phyloP scores from a whole-genome alignment of 2,888 invertebrate genomes.

The Matsumyia berberina region DNA sequence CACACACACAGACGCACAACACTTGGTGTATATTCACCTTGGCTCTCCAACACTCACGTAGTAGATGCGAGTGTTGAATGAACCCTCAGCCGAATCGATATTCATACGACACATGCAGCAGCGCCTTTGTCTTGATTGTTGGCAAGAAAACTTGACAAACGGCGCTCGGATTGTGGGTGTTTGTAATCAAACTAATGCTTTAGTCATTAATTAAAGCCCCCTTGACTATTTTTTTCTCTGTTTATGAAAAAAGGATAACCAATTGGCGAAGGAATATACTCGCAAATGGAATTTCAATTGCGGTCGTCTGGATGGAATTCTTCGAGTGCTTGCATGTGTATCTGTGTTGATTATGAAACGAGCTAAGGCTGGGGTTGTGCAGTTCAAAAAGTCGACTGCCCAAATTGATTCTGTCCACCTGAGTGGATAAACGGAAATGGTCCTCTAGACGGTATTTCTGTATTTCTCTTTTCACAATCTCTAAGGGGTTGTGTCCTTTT shows the following conservation, averaged over 20 bases:
- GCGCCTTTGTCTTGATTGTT: conserved; percentile 55
- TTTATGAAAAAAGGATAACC: conserved; percentile 14
- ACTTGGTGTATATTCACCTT: conserved; percentile 21
- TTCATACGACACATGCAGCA: conserved; percentile 53
- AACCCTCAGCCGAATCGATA: conserved; percentile 61
- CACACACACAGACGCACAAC: background rate
- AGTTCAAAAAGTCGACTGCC: no score
- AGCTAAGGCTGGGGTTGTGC: no score
- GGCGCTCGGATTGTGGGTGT: conserved; percentile 31
- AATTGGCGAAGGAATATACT: no score
- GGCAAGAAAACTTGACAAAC: conserved; percentile 41
- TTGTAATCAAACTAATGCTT: conserved; percentile 65
- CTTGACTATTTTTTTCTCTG: conserved; percentile 27
- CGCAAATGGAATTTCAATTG: background rate
- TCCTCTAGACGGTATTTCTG: no score
- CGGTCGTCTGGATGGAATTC: background rate
- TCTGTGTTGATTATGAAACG: background rate
- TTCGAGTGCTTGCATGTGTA: conserved; percentile 1
- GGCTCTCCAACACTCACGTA: conserved; percentile 12
- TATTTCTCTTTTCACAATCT: no score
- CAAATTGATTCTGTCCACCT: no score
- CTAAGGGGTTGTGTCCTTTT: no score
- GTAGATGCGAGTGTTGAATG: conserved; percentile 61
- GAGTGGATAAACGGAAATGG: no score
- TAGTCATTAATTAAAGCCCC: conserved; percentile 58